Base-by-base conservation (phyloP, 2,888 invertebrate genomes). In the Argynnis bischoffii region DNA sequence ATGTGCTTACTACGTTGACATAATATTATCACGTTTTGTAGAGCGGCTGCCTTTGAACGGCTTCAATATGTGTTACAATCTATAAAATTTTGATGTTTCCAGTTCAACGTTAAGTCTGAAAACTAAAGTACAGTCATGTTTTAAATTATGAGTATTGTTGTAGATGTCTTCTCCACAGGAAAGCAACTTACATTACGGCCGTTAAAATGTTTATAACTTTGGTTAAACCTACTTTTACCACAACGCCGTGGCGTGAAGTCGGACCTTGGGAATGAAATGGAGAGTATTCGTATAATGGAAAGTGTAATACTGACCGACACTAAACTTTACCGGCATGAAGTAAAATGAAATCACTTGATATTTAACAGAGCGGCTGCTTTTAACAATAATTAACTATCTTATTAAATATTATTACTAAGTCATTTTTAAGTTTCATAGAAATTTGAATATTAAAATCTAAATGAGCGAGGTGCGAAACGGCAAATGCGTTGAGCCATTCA, bases 21-120 rank as follows among this genome's bases (percentile, higher is more conserved):
- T 54, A 60, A 66, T 51, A 64, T 51, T 48, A 55, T 55, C 63
- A 63, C 55, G 63, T 47, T 63, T 63, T 31, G 14, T 31, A 14
- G 15, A 53, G 11, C 35, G 18, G 51, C 51, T 5, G 35, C 35
- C 18, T 35, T 21, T 55, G n/a, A 31, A 15, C n/a, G 15, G 35
- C 26, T 15, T 55, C 15, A n/a, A 15, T 26, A n/a, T 14, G 16
- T 31, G 51, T 53, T 13, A 53, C 1, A 53, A 53, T 14, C 18
- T 8, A 41, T 11, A 41, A 41, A 41, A 41, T 41, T 11, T 41
- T 41, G 11, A 3, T 3, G 11, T 41, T 41, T 41, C 35, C 35
- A 41, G 11, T 41, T 41, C 8, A 41, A 41, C 35, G 8, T 35
- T 35, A 6, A 8, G 8, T 35, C 6, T 35, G 8, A 35, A 35